Conservation (phyloP, 2,888 invertebrate genomes). For the Macaria notata region DNA sequence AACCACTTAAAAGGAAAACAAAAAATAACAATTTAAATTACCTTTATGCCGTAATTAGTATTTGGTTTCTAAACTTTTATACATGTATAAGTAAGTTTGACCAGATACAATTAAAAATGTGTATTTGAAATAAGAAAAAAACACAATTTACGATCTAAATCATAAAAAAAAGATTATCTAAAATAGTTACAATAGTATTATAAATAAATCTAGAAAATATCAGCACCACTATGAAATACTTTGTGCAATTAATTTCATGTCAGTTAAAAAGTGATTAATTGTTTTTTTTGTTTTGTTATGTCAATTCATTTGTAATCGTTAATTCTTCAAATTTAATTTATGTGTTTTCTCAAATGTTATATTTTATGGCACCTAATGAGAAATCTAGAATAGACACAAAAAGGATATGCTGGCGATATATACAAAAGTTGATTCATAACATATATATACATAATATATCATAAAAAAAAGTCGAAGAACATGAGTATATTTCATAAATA, state of each 20-base stretch:
- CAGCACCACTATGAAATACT: constrained; percentile 20
- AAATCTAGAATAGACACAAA: constrained; percentile 9
- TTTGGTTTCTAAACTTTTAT: constrained; percentile 63
- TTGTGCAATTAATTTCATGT: neutral
- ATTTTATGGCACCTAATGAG: constrained; percentile 19
- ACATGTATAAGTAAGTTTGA: constrained; percentile 10
- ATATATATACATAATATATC: neutral
- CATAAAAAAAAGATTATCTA: neutral
- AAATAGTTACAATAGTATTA: constrained; percentile 5
- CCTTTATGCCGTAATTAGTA: constrained; percentile 57
- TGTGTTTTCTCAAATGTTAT: too few species aligned
- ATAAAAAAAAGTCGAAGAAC: constrained; percentile 11
- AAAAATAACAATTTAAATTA: too few species aligned
- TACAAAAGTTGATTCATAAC: neutral
- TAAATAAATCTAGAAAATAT: constrained; percentile 14
- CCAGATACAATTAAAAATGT: constrained; percentile 21
- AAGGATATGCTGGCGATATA: too few species aligned
- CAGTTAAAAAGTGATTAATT: neutral
- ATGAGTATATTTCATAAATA: constrained; percentile 21
- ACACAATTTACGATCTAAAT: neutral
- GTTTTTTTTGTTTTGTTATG: neutral
- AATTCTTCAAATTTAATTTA: too few species aligned
- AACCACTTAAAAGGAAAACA: too few species aligned
- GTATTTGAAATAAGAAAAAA: neutral
- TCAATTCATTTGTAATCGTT: neutral